Evolutionary conservation across 2,888 invertebrate genomes (phyloP).

Genomic region (Parthenolecanium corni): DNA sequence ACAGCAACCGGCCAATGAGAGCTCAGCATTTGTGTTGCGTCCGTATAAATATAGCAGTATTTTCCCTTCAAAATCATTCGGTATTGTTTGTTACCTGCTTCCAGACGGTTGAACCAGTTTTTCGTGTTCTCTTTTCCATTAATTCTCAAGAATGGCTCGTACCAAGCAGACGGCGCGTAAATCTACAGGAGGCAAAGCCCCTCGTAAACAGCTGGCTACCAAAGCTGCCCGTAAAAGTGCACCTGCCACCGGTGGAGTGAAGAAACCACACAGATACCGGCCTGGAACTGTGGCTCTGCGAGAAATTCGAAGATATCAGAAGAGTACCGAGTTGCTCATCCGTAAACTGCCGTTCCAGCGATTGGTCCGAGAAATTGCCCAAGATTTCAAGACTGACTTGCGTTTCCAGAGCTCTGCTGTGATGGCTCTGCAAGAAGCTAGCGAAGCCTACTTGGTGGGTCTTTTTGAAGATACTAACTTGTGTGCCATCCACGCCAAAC

Average conservation of each 20-base stretch:
- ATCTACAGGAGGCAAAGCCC: slow-evolving; percentile 46
- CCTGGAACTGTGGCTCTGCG: slow-evolving; percentile 43
- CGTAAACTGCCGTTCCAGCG: slow-evolving; percentile 45
- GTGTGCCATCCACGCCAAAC: slow-evolving; percentile 84
- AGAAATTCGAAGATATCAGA: slow-evolving; percentile 52
- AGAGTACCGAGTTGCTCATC: slow-evolving; percentile 45
- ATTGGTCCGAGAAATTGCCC: slow-evolving; percentile 45
- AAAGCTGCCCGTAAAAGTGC: slow-evolving; percentile 45
- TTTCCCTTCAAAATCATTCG: no score
- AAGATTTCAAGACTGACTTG: slow-evolving; percentile 41
- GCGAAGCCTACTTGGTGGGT: slow-evolving; percentile 73
- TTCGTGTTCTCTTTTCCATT: not conserved
- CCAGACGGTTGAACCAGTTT: not conserved
- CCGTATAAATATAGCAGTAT: no score
- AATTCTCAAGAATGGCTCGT: slow-evolving; percentile 41
- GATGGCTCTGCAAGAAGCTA: slow-evolving; percentile 39
- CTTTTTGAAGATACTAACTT: slow-evolving; percentile 95
- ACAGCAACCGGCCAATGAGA: no score
- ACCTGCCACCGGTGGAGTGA: slow-evolving; percentile 45
- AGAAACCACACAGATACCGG: slow-evolving; percentile 45
- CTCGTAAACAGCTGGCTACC: slow-evolving; percentile 45
- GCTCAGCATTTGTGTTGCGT: no score
- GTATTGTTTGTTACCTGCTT: no score
- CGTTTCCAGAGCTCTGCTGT: slow-evolving; percentile 38
- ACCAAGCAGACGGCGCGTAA: slow-evolving; percentile 47